Percentiles rank a stretch among this genome's conserved stretches.
These are phyloP conservation scores for Scaptodrosophila latifasciaeformis DNA, from an alignment of 2,888 invertebrate genomes.

Conservation along the genomic window DNA sequence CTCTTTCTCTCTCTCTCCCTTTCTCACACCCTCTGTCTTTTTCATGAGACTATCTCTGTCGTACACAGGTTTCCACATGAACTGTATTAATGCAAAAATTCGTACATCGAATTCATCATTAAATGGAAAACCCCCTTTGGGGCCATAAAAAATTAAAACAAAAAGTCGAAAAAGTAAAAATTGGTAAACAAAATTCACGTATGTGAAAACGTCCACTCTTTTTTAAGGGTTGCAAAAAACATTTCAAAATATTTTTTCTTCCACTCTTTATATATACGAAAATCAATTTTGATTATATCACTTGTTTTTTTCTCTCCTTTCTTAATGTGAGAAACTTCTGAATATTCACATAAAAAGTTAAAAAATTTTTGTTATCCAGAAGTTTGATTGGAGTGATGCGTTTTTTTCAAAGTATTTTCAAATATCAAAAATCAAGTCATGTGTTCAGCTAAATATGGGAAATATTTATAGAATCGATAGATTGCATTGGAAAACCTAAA, in stretches of 20 bases:
- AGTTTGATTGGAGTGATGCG: too few species aligned
- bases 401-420: too few species aligned
- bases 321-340: too few species aligned
- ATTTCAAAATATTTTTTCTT: conserved; percentile 43
- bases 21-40: conserved; percentile 9
- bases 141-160: conserved; percentile 19
- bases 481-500: too few species aligned
- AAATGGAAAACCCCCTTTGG: conserved; percentile 43
- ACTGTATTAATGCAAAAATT: conserved; percentile 64
- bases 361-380: too few species aligned
- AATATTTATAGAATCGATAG: too few species aligned
- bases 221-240: conserved; percentile 60
- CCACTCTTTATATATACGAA: not conserved
- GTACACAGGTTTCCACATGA: not conserved
- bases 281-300: not conserved
- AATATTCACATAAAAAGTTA: too few species aligned
- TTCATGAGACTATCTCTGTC: conserved; percentile 10
- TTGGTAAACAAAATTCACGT: conserved; percentile 31
- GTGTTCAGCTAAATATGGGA: too few species aligned
- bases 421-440: too few species aligned
- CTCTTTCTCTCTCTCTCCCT: conserved; percentile 15
- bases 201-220: conserved; percentile 32
- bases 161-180: too few species aligned
- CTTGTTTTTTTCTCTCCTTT: too few species aligned
- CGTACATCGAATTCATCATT: conserved; percentile 68